Percentiles rank a stretch among this genome's conserved stretches.
Conservation (phyloP, 2,888 invertebrate species). For the Microctonus hyperodae region DNA sequence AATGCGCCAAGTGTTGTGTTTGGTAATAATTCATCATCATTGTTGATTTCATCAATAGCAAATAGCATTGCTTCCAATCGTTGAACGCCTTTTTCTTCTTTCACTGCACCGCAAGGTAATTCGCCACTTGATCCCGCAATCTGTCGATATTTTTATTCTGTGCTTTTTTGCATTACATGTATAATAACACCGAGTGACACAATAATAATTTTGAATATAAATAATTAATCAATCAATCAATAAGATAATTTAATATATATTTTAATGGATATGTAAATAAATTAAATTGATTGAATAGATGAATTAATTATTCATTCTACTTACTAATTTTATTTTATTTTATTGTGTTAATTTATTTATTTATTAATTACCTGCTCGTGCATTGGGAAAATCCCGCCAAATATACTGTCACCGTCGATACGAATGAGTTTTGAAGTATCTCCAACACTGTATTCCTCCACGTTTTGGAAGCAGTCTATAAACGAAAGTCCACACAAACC, state of each 20-base stretch:
- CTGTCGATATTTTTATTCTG: conserved; percentile 38
- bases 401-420: conserved; percentile 70
- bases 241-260: no score
- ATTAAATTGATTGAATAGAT: no score
- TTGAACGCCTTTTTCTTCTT: conserved; percentile 75
- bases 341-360: no score
- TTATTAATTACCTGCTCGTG: conserved; percentile 66
- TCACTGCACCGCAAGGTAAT: conserved; percentile 67
- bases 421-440: conserved; percentile 63
- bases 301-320: neutral
- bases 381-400: conserved; percentile 76
- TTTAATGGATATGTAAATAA: no score
- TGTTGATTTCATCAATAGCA: conserved; percentile 73
- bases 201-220: no score
- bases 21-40: conserved; percentile 67
- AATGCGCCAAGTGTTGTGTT: conserved; percentile 67
- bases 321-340: conserved; percentile 60
- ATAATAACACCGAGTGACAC: no score
- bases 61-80: conserved; percentile 75
- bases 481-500: conserved; percentile 27
- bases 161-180: no score
- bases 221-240: no score
- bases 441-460: conserved; percentile 53
- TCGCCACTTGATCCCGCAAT: conserved; percentile 57
- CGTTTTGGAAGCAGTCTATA: conserved; percentile 47